A percentile compares a stretch with the other conserved stretches of the same genome.
Evolutionary conservation across 2,113 vertebrate species (phyloP).

Genomic region (Conger conger): DNA sequence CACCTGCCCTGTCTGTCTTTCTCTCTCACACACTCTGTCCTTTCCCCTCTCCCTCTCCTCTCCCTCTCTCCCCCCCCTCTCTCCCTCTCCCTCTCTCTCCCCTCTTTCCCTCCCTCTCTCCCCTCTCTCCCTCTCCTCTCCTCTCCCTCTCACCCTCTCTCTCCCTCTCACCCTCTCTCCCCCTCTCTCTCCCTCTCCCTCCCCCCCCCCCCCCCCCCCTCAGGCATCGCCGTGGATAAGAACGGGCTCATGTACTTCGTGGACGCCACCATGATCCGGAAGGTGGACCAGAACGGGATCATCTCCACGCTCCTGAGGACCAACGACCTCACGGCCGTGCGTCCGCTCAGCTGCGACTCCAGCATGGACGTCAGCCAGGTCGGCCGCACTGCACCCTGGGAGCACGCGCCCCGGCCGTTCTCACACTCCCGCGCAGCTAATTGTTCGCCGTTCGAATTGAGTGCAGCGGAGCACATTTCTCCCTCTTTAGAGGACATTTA

Average conservation of each 20-base stretch:
- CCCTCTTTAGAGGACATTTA: neutral
- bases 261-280: constrained; percentile 87
- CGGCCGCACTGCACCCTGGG: neutral
- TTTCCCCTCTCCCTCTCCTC: neutral
- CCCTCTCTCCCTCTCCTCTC: neutral
- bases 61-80: neutral
- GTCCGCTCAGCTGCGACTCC: constrained; percentile 67
- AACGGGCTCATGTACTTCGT: constrained; percentile 88
- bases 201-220: neutral
- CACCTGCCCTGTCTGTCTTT: too few relatives aligned
- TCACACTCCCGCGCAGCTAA: neutral
- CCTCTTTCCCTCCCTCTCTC: neutral
- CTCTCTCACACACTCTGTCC: neutral
- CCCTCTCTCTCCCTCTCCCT: constrained; percentile 4
- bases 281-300: constrained; percentile 87
- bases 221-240: constrained; percentile 86
- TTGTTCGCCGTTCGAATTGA: neutral
- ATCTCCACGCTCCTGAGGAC: constrained; percentile 87
- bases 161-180: neutral
- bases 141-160: neutral
- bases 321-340: constrained; percentile 84
- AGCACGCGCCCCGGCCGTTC: neutral
- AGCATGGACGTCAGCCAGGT: constrained; percentile 58
- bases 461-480: neutral
- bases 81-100: constrained; percentile 4